Evolutionary conservation across 1,140 invertebrate genomes (phyloP).

Genomic region (Battus philenor): DNA sequence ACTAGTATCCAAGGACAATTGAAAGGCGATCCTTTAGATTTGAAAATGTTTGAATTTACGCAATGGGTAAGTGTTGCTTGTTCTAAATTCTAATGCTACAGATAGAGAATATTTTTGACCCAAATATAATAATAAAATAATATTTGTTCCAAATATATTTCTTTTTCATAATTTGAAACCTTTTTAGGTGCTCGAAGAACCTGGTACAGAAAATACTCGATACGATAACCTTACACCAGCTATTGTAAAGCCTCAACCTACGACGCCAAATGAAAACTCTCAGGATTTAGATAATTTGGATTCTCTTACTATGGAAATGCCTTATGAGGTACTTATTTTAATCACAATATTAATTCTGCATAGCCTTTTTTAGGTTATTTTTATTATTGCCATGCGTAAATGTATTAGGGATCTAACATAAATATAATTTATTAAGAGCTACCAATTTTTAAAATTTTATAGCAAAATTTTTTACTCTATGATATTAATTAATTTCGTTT

Average conservation of each 20-base stretch:
- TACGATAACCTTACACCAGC: slow-evolving; percentile 92
- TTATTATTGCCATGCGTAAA: no score
- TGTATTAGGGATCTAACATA: no score
- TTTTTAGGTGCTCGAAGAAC: slow-evolving; percentile 86
- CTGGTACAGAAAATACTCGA: slow-evolving; percentile 89
- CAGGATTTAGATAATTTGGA: slow-evolving; percentile 65
- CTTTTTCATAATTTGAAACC: not conserved
- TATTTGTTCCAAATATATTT: not conserved
- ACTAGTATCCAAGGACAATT: slow-evolving; percentile 87
- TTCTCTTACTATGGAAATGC: slow-evolving; percentile 69
- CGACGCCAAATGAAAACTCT: slow-evolving; percentile 41
- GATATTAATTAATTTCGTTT: no score
- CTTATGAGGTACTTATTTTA: slow-evolving; percentile 65
- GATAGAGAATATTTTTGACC: not conserved
- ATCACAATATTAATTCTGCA: no score
- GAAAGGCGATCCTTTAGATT: slow-evolving; percentile 89
- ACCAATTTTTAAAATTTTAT: no score
- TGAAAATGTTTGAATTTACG: slow-evolving; percentile 93
- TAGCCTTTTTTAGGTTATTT: no score
- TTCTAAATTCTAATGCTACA: not conserved
- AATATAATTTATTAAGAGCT: no score
- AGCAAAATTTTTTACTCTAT: no score
- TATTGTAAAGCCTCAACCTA: slow-evolving; percentile 85
- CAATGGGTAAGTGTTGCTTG: slow-evolving; percentile 78
- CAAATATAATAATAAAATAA: not conserved